A percentile compares a stretch with the other conserved stretches of the same genome.
Evolutionary conservation across 2,113 vertebrate species (phyloP).

Genomic region (Agapornis roseicollis): DNA sequence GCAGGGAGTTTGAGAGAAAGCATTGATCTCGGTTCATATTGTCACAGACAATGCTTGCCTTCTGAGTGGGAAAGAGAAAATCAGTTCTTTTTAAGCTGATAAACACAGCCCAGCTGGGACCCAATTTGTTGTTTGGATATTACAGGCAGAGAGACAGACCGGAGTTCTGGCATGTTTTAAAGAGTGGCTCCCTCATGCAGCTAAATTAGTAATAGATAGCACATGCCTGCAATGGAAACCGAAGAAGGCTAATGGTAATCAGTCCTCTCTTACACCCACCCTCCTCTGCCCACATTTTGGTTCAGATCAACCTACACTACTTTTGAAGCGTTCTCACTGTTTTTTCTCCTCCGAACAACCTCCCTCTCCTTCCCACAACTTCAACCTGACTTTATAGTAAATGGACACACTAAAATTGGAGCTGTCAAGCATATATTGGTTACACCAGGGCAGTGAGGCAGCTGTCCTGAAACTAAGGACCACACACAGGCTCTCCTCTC

Average conservation of each 20-base stretch:
- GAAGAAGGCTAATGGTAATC: neutral
- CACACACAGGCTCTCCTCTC: neutral
- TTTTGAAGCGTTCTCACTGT: neutral
- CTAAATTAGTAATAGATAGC: slow-evolving; percentile 55
- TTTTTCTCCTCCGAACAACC: neutral
- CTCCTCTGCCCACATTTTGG: neutral
- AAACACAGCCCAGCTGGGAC: slow-evolving; percentile 55
- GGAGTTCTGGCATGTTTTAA: slow-evolving; percentile 44
- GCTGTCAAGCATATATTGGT: neutral
- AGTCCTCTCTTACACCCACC: neutral
- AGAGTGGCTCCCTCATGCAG: slow-evolving; percentile 17
- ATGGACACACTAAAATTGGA: neutral
- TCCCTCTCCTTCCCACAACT: neutral
- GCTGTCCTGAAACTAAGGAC: neutral
- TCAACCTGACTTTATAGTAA: neutral
- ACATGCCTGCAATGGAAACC: neutral
- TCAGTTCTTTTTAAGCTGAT: slow-evolving; percentile 16
- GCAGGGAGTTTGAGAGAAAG: neutral
- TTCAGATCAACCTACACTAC: neutral
- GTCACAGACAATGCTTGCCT: neutral
- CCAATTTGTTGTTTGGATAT: slow-evolving; percentile 55
- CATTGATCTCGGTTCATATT: neutral
- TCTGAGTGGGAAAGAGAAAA: slow-evolving; percentile 5
- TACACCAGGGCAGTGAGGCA: neutral
- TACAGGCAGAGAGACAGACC: slow-evolving; percentile 51